These are phyloP conservation scores for Brachionichthys hirsutus DNA, from an alignment of 2,113 vertebrate species.

Conservation along the genomic window DNA sequence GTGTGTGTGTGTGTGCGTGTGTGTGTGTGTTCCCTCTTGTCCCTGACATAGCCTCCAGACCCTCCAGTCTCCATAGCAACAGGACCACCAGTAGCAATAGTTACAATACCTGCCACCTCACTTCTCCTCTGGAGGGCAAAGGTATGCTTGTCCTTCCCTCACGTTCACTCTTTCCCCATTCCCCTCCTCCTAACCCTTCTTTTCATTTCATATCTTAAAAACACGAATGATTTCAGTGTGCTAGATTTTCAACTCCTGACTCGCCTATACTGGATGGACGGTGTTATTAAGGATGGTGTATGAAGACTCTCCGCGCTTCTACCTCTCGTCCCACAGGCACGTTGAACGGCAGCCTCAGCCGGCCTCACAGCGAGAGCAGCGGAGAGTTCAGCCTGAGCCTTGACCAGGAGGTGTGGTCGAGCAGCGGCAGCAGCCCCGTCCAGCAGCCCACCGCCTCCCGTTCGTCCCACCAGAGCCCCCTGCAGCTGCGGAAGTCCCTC, in stretches of 20 bases:
- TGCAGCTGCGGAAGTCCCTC: constrained; percentile 77
- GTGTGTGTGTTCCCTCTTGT: constrained; percentile 50
- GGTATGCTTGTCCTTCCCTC: constrained; percentile 82
- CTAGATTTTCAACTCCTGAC: neutral
- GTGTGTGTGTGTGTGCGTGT: constrained; percentile 34
- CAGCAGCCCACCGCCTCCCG: constrained; percentile 82
- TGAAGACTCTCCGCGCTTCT: neutral
- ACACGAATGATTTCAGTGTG: too few species aligned
- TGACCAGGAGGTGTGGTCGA: constrained; percentile 92
- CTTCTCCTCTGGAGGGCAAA: constrained; percentile 90
- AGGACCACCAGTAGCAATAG: constrained; percentile 95
- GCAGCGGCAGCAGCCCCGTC: constrained; percentile 90
- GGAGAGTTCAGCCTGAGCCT: constrained; percentile 90
- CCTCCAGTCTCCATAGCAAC: constrained; percentile 96
- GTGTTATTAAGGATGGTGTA: neutral
- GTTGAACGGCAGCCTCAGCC: constrained; percentile 81
- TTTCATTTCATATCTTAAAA: neutral
- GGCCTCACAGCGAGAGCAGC: constrained; percentile 95
- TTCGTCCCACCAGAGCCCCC: constrained; percentile 83
- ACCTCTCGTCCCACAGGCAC: constrained; percentile 74
- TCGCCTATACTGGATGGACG: neutral
- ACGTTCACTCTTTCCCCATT: neutral
- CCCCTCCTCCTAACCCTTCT: neutral
- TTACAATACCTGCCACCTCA: constrained; percentile 88
- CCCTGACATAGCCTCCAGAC: constrained; percentile 86